Conservation (phyloP, 92 coral and sea anemone species). For the Isaurus tuberculatus region DNA sequence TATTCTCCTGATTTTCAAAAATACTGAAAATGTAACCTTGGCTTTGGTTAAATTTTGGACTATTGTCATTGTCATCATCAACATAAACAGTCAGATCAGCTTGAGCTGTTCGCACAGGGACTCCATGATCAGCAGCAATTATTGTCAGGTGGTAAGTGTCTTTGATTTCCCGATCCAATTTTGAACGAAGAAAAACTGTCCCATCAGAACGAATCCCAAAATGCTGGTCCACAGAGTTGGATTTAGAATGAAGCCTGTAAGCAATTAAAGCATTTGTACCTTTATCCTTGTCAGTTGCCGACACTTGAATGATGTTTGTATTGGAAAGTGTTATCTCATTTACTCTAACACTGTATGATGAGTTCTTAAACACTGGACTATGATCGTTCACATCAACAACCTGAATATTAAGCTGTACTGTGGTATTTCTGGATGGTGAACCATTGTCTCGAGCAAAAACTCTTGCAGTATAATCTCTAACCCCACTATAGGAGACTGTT, state of each 20-base stretch:
- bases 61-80: constrained; percentile 85
- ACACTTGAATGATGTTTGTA: constrained; percentile 66
- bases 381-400: constrained; percentile 96
- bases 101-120: constrained; percentile 66
- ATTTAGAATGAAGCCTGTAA: constrained; percentile 65
- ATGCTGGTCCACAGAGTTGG: constrained; percentile 59
- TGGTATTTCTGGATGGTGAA: constrained; percentile 62
- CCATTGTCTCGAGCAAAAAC: constrained; percentile 91
- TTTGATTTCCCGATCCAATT: constrained; percentile 76
- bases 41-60: constrained; percentile 69
- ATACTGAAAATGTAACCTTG: constrained; percentile 67
- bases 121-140: constrained; percentile 84
- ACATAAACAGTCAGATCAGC: constrained; percentile 81
- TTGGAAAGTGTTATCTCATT: constrained; percentile 60
- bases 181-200: constrained; percentile 65
- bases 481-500: constrained; percentile 73
- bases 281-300: constrained; percentile 86
- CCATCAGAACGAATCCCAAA: constrained; percentile 84
- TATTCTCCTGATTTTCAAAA: constrained; percentile 67
- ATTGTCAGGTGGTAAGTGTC: constrained; percentile 68
- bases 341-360: constrained; percentile 71
- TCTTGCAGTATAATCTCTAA: constrained; percentile 55
- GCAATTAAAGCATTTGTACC: constrained; percentile 83
- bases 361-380: constrained; percentile 76
- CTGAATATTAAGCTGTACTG: constrained; percentile 67